phyloP scores from a whole-genome alignment of 2,797 vertebrate species.

The Choloepus didactylus region DNA sequence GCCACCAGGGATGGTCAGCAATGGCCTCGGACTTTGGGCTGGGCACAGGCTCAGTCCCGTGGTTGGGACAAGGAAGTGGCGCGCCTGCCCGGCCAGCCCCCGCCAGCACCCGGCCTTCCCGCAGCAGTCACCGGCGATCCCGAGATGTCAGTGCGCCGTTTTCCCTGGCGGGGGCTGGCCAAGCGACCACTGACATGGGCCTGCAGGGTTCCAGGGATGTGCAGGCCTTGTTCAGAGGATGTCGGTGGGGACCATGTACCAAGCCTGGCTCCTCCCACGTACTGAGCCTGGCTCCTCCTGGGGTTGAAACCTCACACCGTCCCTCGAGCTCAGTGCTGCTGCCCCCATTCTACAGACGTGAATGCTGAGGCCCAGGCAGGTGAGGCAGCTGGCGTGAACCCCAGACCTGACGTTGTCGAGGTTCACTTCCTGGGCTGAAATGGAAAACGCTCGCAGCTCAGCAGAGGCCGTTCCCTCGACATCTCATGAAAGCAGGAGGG shows the following conservation, averaged over 20 bases:
- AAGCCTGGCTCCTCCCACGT: no score
- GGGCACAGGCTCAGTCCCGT: fast-evolving
- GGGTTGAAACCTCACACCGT: no score
- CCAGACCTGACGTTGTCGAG: fast-evolving
- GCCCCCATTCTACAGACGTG: background rate
- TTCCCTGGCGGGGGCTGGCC: fast-evolving
- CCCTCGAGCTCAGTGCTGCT: background rate
- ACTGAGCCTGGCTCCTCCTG: no score
- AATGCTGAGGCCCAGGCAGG: background rate
- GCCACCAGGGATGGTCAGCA: no score
- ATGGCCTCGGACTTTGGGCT: fast-evolving
- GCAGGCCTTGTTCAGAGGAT: background rate
- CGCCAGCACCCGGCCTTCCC: no score
- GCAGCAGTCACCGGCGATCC: no score
- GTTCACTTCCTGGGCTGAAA: background rate
- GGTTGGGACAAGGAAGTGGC: background rate
- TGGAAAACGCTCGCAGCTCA: background rate
- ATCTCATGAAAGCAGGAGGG: background rate
- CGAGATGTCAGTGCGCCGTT: fast-evolving
- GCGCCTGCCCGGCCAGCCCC: no score
- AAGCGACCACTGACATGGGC: no score
- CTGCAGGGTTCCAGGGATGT: no score
- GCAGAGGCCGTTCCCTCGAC: fast-evolving
- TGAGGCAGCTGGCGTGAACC: background rate
- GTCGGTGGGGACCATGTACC: fast-evolving